Evolutionary conservation across 2,113 vertebrate species (phyloP).

Genomic region (Plecotus auritus): DNA sequence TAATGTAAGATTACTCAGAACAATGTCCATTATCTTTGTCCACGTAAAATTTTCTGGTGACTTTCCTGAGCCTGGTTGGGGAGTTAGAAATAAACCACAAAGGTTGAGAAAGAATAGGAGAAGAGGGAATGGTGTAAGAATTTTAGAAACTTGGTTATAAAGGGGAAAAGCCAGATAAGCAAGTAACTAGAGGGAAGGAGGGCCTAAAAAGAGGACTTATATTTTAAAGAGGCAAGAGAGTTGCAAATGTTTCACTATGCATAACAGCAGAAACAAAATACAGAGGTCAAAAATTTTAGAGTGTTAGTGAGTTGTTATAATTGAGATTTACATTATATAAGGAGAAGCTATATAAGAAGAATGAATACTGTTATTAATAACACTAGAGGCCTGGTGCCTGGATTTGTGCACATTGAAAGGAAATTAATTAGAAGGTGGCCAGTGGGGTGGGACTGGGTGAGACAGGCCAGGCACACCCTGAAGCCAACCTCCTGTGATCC

Average conservation of each 20-base stretch:
- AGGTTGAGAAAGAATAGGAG: not conserved
- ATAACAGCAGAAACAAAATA: not conserved
- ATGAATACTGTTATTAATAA: not conserved
- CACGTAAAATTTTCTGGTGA: not conserved
- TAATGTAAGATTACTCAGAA: not conserved
- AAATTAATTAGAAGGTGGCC: too few relatives aligned
- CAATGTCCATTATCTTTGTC: not conserved
- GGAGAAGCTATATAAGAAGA: not conserved
- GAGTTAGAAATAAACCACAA: not conserved
- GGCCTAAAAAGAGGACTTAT: not conserved
- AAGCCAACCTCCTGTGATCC: too few relatives aligned
- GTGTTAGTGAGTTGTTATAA: not conserved
- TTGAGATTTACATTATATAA: not conserved
- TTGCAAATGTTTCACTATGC: not conserved
- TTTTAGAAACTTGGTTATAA: not conserved
- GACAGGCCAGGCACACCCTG: too few relatives aligned
- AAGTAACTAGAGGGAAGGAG: not conserved
- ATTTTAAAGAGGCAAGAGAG: not conserved
- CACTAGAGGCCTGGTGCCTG: too few relatives aligned
- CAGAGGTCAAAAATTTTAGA: not conserved
- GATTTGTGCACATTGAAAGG: too few relatives aligned
- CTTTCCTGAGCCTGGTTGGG: not conserved
- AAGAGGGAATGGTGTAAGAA: not conserved
- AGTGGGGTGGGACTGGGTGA: too few relatives aligned
- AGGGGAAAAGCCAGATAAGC: not conserved